Conservation (phyloP, 2,888 invertebrate species). For the Drosophila hamatofila region DNA sequence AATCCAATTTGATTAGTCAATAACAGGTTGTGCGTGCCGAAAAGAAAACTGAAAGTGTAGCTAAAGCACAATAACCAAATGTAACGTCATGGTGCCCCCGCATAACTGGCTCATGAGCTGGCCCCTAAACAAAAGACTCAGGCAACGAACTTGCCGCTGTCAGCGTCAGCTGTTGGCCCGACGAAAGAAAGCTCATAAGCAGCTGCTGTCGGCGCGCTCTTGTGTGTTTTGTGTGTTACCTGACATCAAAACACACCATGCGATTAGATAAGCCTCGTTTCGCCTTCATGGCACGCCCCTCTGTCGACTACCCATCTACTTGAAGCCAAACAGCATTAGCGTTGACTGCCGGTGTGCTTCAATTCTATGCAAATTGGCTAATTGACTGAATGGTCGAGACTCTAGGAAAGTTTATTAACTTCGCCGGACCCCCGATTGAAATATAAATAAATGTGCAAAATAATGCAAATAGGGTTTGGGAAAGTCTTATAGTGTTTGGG, state of each 20-base stretch:
- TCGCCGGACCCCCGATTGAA: slow-evolving; percentile 10
- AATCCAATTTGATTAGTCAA: slow-evolving; percentile 28
- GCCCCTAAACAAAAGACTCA: slow-evolving; percentile 57
- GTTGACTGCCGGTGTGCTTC: slow-evolving; percentile 34
- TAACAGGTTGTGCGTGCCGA: slow-evolving; percentile 18
- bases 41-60: slow-evolving; percentile 50
- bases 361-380: slow-evolving; percentile 65
- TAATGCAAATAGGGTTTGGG: slow-evolving; percentile 32
- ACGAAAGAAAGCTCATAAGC: slow-evolving; percentile 55
- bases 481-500: not conserved
- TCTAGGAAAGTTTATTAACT: slow-evolving; percentile 38
- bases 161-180: slow-evolving; percentile 7
- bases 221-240: slow-evolving; percentile 12
- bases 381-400: slow-evolving; percentile 55
- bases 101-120: slow-evolving; percentile 45
- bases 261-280: slow-evolving; percentile 72
- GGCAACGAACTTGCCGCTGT: slow-evolving; percentile 53
- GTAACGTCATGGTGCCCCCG: slow-evolving; percentile 45
- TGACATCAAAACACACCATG: slow-evolving; percentile 62
- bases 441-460: slow-evolving; percentile 50
- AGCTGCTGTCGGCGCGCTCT: slow-evolving; percentile 43
- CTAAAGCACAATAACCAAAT: slow-evolving; percentile 23
- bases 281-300: slow-evolving; percentile 55
- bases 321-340: slow-evolving; percentile 13
- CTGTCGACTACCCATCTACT: not conserved